Base-by-base conservation (phyloP, 2,888 invertebrate species). In the Heliconius charithonia region DNA sequence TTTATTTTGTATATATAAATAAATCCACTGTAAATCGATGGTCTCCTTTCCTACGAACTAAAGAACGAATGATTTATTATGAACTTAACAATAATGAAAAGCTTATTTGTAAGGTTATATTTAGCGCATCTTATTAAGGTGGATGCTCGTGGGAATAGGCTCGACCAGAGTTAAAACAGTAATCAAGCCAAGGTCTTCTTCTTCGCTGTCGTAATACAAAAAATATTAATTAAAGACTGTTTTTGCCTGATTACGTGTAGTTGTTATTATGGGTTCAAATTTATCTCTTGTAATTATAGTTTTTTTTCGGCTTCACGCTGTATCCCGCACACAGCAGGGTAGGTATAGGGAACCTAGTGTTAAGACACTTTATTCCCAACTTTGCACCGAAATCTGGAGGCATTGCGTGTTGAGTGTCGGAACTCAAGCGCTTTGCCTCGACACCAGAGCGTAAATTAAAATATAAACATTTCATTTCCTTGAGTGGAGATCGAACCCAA, bases 181-280 rank as follows among this genome's bases (percentile, higher is more conserved):
- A 71, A 29, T 56, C 22, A 32, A 71, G 51, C 29, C 71, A 56
- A 71, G 70, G 71, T 71, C 71, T 71, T 32, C 56, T 56, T 71
- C 71, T 71, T 32, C 56, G 29, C 32, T 22, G 29, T 27, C 22
- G 51, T 56, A 56, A 12, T 71, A 22, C 22, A 56, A 71, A 45
- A 71, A 29, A 71, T 71, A 56, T 32, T 56, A 29, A 71, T 71
- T 71, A 56, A 56, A 56, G 12, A 29, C 22, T 13, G 22, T 51
- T 29, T 56, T 29, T 71, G 22, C 13, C 0, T 71, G 32, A 56
- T 71, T 32, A 32, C 13, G 6, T 71, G 19, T 56, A n/a, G 67
- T 37, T 4, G 22, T 67, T 37, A 13, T 67, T 13, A 22, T 32
- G 19, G 7, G 12, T 67, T 67, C 37, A n/a, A 37, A 67, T n/a